Conservation (phyloP, 1,140 invertebrate species). For the Psix sp. region DNA sequence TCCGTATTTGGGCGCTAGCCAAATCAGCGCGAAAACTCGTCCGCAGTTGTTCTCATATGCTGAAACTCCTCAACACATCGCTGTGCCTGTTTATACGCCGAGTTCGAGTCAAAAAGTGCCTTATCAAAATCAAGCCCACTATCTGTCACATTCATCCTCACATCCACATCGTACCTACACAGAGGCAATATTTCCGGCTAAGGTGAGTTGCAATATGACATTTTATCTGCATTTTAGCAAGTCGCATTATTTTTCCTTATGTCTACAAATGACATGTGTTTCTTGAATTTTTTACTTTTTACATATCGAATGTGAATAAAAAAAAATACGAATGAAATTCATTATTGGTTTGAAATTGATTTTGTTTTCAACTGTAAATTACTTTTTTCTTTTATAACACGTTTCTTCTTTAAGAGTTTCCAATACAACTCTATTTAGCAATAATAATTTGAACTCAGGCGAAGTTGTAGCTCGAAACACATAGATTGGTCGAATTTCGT, state of each 20-base stretch:
- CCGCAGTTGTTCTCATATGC: slow-evolving; percentile 51
- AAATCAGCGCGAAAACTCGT: slow-evolving; percentile 54
- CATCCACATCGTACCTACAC: slow-evolving; percentile 57
- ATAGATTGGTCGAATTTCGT: no score
- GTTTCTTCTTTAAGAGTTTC: background rate
- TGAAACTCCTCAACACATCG: slow-evolving; percentile 60
- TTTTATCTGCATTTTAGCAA: slow-evolving; percentile 32
- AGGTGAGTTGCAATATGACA: slow-evolving; percentile 47
- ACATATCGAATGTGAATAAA: no score
- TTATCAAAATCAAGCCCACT: slow-evolving; percentile 64
- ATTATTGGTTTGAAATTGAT: no score
- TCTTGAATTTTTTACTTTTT: no score
- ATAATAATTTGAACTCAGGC: no score
- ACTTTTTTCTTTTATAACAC: background rate
- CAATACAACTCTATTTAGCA: no score
- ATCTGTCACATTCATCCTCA: slow-evolving; percentile 56
- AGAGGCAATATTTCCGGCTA: slow-evolving; percentile 55
- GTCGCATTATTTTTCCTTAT: slow-evolving; percentile 6
- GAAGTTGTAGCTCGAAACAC: no score
- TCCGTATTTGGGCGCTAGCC: slow-evolving; percentile 58
- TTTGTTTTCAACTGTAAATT: background rate
- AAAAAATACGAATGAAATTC: no score
- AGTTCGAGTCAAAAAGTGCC: slow-evolving; percentile 62
- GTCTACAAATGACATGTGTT: background rate
- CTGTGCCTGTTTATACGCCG: slow-evolving; percentile 65